These are phyloP conservation scores for Planiliza haematocheilus DNA, from an alignment of 2,113 vertebrate species.

Conservation along the genomic window DNA sequence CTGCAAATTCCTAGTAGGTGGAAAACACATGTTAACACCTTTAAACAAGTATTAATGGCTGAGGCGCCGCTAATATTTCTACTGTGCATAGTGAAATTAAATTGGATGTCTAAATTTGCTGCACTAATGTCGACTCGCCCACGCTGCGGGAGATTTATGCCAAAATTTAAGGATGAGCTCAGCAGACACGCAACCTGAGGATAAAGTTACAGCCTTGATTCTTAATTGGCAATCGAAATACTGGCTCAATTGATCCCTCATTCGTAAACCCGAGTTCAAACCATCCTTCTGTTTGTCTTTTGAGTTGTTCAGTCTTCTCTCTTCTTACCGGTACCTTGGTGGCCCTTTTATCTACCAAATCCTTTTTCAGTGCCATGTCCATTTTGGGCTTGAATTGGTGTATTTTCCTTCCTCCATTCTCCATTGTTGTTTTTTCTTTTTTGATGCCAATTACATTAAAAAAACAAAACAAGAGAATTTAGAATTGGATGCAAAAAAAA, in stretches of 20 bases:
- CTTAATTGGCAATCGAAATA: not conserved
- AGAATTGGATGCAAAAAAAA: constrained; percentile 8
- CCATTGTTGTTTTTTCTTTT: constrained; percentile 1
- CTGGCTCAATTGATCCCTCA: not conserved
- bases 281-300: not conserved
- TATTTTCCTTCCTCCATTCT: constrained; percentile 1
- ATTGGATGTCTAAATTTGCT: constrained; percentile 35
- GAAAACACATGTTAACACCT: not conserved
- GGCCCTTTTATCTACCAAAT: not conserved
- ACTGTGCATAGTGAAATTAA: constrained; percentile 26
- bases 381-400: not conserved
- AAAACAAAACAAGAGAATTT: not conserved
- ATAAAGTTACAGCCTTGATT: not conserved
- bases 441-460: not conserved
- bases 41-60: constrained; percentile 8
- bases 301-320: not conserved
- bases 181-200: constrained; percentile 19
- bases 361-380: not conserved
- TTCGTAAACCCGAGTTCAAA: not conserved
- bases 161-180: constrained; percentile 25
- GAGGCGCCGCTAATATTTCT: constrained; percentile 19
- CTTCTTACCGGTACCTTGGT: too few species aligned
- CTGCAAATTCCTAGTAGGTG: constrained; percentile 9
- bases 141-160: constrained; percentile 17
- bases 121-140: constrained; percentile 49